Base-by-base conservation (phyloP, 1,140 invertebrate species). In the Goniozus legneri region DNA sequence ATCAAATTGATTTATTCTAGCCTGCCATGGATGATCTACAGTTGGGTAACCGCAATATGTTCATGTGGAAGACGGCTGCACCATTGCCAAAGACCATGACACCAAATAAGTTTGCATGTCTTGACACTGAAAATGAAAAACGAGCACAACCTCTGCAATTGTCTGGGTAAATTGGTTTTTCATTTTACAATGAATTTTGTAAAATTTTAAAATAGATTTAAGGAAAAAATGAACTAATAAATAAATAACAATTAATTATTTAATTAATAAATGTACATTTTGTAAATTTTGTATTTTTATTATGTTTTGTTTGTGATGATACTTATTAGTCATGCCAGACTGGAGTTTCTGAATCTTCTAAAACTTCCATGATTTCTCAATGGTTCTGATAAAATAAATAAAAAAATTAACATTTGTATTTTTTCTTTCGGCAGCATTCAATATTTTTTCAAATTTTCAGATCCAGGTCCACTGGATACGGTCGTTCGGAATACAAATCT, bases 71-170 rank as follows among this genome's bases (percentile, higher is more conserved):
- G 62, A 61, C 64, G 20, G 54, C 54, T 18, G 54, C 54, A 32
- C 50, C 64, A 47, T 41, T 24, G 15, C 49, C 59, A 19, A 63
- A 63, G 42, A 35, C 63, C 12, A 58, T 56, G 19, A 71, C 58
- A 20, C 60, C 54, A 8, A 80, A 79, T 51, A 77, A 76, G 59
- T 81, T 72, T 57, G 69, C 73, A 14, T 54, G 64, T 14, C 62
- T 80, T 20, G 76, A 75, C 34, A 44, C 52, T 2, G 76, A 79
- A 18, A 51, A 61, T 33, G 77, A 80, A 13, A 78, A 77, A 50
- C 62, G 68, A 52, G 58, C 60, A 20, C 36, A 62, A 7, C 46
- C 39, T 6, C 44, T 64, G 37, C 67, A 60, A 48, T 55, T 73
- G 18, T 62, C 67, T 58, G 69, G 73, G 77, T 78, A 69, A 69